Conservation (phyloP, 2,888 invertebrate genomes). For the Tetrapedia diversipes region DNA sequence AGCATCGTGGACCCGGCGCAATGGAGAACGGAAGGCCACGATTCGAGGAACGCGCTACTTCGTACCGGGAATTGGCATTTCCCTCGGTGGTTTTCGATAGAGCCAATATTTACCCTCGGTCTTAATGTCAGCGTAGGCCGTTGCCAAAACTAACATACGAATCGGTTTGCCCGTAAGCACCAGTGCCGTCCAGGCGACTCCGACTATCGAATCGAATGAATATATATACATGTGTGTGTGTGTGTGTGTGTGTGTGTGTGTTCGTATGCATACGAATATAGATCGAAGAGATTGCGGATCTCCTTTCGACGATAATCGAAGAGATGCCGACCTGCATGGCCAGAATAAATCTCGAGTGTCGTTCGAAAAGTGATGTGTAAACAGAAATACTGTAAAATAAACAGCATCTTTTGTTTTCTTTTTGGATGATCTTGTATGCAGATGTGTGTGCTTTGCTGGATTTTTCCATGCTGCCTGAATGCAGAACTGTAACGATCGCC, state of each 20-base stretch:
- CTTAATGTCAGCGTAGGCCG: conserved; percentile 70
- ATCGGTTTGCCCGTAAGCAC: conserved; percentile 71
- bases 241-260: too few relatives aligned
- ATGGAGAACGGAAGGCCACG: conserved; percentile 1
- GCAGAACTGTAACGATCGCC: too few relatives aligned
- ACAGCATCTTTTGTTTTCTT: background rate
- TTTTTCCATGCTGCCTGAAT: too few relatives aligned
- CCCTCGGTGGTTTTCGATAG: conserved; percentile 65
- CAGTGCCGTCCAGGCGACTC: conserved; percentile 34
- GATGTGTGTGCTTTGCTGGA: too few relatives aligned
- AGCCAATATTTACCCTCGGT: conserved; percentile 74
- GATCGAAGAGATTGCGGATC: conserved; percentile 28
- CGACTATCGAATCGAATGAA: conserved; percentile 34
- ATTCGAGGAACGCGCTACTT: conserved; percentile 47
- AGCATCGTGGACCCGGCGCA: too few relatives aligned
- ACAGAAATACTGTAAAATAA: background rate
- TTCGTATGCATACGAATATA: conserved; percentile 47
- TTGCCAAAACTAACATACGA: conserved; percentile 75
- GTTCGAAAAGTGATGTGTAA: background rate
- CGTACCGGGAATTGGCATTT: conserved; percentile 63
- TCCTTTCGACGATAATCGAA: conserved; percentile 6
- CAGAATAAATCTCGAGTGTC: background rate
- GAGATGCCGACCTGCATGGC: too few relatives aligned
- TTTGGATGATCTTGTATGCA: too few relatives aligned
- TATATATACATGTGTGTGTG: too few relatives aligned